phyloP scores from a whole-genome alignment of 2,888 invertebrate species.

The Anarsia innoxiella region DNA sequence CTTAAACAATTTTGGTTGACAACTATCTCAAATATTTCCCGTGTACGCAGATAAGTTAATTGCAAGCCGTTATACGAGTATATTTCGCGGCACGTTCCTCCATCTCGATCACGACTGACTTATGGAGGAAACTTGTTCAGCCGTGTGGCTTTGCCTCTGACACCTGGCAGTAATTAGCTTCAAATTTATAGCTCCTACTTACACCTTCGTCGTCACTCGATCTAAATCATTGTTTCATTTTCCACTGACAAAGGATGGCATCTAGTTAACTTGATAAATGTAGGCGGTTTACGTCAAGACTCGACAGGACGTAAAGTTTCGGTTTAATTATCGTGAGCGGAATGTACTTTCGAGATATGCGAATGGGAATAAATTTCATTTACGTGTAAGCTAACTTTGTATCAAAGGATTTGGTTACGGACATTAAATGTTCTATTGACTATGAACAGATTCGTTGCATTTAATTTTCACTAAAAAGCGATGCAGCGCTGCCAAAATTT shows the following conservation, averaged over 20 bases:
- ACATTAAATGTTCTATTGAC: slow-evolving; percentile 1
- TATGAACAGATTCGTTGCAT: neutral
- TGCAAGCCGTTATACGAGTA: slow-evolving; percentile 6
- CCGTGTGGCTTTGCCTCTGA: slow-evolving; percentile 53
- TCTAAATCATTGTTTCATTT: slow-evolving; percentile 38
- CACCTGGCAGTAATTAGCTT: slow-evolving; percentile 65
- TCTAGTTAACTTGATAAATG: neutral
- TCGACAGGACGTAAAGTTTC: too few species aligned
- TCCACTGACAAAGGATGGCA: slow-evolving; percentile 18
- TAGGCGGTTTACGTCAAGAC: too few species aligned
- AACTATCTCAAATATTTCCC: slow-evolving; percentile 5
- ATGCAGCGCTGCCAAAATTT: slow-evolving; percentile 28
- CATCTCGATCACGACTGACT: slow-evolving; percentile 52
- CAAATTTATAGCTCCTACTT: slow-evolving; percentile 56
- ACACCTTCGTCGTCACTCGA: slow-evolving; percentile 31
- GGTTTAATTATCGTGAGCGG: neutral
- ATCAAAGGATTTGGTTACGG: too few species aligned
- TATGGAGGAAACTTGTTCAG: slow-evolving; percentile 55
- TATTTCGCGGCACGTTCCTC: slow-evolving; percentile 22
- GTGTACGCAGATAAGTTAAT: slow-evolving; percentile 4
- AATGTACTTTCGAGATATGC: too few species aligned
- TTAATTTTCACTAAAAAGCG: slow-evolving; percentile 2
- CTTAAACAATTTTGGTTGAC: too few species aligned
- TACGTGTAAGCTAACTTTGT: too few species aligned
- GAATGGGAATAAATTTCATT: too few species aligned